Evolutionary conservation across 2,113 vertebrate species (phyloP).

Genomic region (Scomber colias): DNA sequence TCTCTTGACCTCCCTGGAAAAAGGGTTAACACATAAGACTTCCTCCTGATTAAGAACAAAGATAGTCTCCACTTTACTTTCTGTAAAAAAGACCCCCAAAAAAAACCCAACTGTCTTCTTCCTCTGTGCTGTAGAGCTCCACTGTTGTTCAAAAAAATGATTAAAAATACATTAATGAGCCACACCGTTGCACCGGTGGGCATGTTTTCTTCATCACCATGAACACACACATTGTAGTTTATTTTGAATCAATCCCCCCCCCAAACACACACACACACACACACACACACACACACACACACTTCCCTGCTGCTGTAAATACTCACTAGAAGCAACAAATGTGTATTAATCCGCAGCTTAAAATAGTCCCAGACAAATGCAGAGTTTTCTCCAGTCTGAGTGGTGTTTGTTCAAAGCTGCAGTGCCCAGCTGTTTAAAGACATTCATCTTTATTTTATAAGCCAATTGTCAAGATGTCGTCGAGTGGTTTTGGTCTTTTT

Average conservation of each 20-base stretch:
- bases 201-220: conserved; percentile 2
- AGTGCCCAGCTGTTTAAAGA: not conserved
- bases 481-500: not conserved
- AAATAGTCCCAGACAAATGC: conserved; percentile 9
- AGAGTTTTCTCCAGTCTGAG: not conserved
- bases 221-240: conserved; percentile 3
- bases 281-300: too few relatives aligned
- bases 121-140: not conserved
- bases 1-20: conserved; percentile 28
- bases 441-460: not conserved
- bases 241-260: not conserved
- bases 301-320: not conserved
- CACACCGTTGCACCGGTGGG: not conserved
- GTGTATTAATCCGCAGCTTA: conserved; percentile 11
- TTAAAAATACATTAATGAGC: conserved; percentile 19
- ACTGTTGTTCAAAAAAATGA: conserved; percentile 2
- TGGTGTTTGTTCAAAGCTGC: not conserved
- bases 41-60: not conserved
- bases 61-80: not conserved
- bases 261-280: too few relatives aligned
- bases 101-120: too few relatives aligned
- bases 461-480: not conserved
- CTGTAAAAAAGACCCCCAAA: not conserved
- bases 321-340: not conserved
- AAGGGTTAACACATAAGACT: conserved; percentile 34